A percentile compares a stretch with the other conserved stretches of the same genome.
Evolutionary conservation across 2,113 vertebrate genomes (phyloP).

Genomic region (Urocitellus parryii): DNA sequence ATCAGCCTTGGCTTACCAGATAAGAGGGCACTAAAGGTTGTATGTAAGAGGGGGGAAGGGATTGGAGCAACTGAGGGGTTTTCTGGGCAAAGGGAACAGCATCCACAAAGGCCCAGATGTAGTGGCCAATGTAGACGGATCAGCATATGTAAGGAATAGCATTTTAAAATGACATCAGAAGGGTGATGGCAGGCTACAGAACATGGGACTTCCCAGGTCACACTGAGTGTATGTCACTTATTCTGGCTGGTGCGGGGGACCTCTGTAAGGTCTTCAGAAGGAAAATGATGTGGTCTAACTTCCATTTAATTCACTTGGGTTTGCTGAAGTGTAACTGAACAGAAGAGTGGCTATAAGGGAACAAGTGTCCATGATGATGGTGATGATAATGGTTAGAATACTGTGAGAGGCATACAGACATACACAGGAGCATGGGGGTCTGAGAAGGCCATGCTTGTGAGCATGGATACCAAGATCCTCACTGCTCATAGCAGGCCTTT

Average conservation of each 20-base stretch:
- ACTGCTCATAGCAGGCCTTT: not conserved
- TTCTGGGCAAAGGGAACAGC: not conserved
- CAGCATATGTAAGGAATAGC: not conserved
- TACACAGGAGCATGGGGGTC: not conserved
- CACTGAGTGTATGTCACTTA: not conserved
- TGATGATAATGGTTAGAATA: not conserved
- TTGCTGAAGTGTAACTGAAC: not conserved
- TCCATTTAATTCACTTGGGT: not conserved
- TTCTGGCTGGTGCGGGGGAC: not conserved
- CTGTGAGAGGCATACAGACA: not conserved
- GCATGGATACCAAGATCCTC: not conserved
- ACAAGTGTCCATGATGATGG: not conserved
- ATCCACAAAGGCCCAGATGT: not conserved
- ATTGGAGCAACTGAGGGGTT: not conserved
- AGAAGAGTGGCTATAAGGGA: not conserved
- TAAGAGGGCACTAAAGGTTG: not conserved
- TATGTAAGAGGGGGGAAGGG: not conserved
- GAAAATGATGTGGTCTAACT: not conserved
- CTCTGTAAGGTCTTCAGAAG: not conserved
- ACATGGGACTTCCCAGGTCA: not conserved
- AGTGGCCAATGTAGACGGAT: not conserved
- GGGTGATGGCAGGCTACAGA: no score
- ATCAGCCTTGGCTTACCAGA: not conserved
- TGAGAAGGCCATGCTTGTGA: not conserved
- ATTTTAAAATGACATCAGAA: not conserved